Evolutionary conservation across 2,888 invertebrate genomes (phyloP).

Genomic region (Pogonocherus hispidulus): DNA sequence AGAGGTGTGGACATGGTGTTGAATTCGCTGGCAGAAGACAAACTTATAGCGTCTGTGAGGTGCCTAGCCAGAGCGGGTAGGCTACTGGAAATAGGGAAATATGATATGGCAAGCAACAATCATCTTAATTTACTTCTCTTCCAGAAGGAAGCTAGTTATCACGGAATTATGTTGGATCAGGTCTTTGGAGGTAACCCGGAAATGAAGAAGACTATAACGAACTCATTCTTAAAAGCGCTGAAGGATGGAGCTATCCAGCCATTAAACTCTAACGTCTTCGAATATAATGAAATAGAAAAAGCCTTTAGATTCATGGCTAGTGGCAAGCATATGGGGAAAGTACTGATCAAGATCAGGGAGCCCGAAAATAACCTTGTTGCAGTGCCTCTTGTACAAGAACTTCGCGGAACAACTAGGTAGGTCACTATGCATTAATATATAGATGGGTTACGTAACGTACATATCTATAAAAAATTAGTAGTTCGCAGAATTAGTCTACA

Average conservation of each 20-base stretch:
- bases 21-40: too few species aligned
- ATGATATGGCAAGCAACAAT: constrained; percentile 80
- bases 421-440: too few species aligned
- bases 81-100: constrained; percentile 88
- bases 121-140: too few species aligned
- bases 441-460: too few species aligned
- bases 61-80: constrained; percentile 75
- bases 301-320: constrained; percentile 78
- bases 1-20: constrained; percentile 83
- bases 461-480: too few species aligned
- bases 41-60: too few species aligned
- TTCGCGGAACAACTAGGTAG: constrained; percentile 57
- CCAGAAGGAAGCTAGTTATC: too few species aligned
- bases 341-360: constrained; percentile 65
- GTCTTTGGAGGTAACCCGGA: background rate
- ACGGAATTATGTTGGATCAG: constrained; percentile 79
- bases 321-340: constrained; percentile 87
- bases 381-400: background rate
- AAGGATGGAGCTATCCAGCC: constrained; percentile 77
- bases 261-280: constrained; percentile 76
- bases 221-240: constrained; percentile 30
- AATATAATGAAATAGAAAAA: constrained; percentile 76
- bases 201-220: constrained; percentile 3
- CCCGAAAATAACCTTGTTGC: constrained; percentile 65
- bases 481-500: too few species aligned